Evolutionary conservation across 30 jellyfish, hydroid and myxozoan genomes (phyloP).

Genomic region (Cassiopea xamachana): DNA sequence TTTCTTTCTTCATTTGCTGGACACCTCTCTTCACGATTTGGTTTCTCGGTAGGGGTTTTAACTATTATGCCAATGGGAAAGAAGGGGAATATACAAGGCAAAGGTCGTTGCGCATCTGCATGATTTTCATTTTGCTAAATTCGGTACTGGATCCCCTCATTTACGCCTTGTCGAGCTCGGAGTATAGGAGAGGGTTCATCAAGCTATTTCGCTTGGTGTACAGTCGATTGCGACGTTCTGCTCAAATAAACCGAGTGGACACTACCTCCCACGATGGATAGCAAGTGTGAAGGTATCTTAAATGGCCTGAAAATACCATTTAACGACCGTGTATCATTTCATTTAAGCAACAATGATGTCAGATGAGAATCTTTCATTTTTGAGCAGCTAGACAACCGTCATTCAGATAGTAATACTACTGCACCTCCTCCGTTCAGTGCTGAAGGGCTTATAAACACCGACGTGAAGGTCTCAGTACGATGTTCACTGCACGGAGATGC

Average conservation of each 20-base stretch:
- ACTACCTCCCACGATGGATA: neutral
- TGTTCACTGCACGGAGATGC: no score
- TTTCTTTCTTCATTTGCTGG: constrained; percentile 12
- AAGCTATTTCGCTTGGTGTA: neutral
- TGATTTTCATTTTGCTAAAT: constrained; percentile 4
- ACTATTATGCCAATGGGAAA: neutral
- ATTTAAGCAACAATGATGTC: no score
- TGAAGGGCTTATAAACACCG: no score
- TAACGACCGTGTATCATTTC: no score
- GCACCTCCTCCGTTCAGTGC: no score
- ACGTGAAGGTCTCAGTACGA: no score
- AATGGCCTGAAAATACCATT: neutral
- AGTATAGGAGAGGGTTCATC: neutral
- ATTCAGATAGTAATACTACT: no score
- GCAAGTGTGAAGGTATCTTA: neutral
- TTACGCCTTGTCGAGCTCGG: constrained; percentile 18
- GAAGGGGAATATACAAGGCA: constrained; percentile 1
- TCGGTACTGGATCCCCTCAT: constrained; percentile 23
- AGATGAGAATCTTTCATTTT: no score
- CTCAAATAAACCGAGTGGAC: neutral
- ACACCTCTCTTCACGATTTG: constrained; percentile 6
- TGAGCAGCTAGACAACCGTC: no score
- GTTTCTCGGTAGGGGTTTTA: neutral
- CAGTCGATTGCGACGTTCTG: neutral
- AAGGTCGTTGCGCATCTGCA: constrained; percentile 4